Percentiles rank a stretch among this genome's conserved stretches.
These are phyloP conservation scores for Myoxocephalus aenaeus DNA, from an alignment of 2,797 vertebrate genomes.

Conservation along the genomic window DNA sequence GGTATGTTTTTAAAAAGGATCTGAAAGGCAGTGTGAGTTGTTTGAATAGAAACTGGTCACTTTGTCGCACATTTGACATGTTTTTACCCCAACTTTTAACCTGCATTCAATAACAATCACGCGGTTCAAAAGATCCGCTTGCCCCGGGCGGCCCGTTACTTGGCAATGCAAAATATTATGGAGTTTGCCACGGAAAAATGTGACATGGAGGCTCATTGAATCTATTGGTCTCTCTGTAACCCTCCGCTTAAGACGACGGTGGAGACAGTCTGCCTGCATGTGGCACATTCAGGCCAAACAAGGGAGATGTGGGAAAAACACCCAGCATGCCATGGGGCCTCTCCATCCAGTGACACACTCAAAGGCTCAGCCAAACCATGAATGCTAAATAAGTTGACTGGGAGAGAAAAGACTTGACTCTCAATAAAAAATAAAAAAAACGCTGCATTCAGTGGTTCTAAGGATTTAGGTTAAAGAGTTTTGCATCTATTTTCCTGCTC, in stretches of 20 bases:
- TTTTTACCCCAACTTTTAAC: constrained; percentile 41
- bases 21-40: constrained; percentile 18
- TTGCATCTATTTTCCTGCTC: constrained; percentile 52
- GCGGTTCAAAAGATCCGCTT: constrained; percentile 37
- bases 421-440: constrained; percentile 59
- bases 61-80: constrained; percentile 31
- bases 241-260: constrained; percentile 30
- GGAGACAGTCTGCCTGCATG: constrained; percentile 70
- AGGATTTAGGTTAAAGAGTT: constrained; percentile 59
- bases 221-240: constrained; percentile 35
- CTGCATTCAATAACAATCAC: constrained; percentile 20
- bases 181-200: constrained; percentile 61
- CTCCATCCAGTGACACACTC: constrained; percentile 56
- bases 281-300: constrained; percentile 72
- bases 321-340: constrained; percentile 61
- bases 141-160: constrained; percentile 15
- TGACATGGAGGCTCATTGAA: constrained; percentile 59
- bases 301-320: constrained; percentile 69
- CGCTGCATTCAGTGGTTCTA: constrained; percentile 45
- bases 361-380: constrained; percentile 59
- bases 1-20: constrained; percentile 9
- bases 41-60: constrained; percentile 18
- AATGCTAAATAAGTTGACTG: constrained; percentile 67
- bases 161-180: constrained; percentile 51
- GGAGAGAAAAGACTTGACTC: constrained; percentile 57